Base-by-base conservation (phyloP, 2,797 vertebrate species). In the Alectoris magna region DNA sequence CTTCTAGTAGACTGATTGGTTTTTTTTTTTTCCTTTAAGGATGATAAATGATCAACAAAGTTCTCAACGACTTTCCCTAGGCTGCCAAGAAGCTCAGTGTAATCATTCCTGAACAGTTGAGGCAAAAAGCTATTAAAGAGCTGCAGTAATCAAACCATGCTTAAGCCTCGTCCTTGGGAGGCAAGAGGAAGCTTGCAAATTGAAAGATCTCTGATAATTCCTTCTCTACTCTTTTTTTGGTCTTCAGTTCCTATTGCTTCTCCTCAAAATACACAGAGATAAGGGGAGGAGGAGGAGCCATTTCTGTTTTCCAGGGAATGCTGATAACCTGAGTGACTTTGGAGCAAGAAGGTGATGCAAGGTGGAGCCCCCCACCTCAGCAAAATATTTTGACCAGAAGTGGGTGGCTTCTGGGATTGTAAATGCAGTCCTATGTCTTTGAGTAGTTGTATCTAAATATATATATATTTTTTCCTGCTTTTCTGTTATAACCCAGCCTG, bases 171-270 rank as follows among this genome's bases (percentile, higher is more conserved):
- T 11, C 3, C 1, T 6, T 72, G 78, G 41, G 56, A 82, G 43
- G 68, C 44, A 44, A 58, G 36, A 56, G 48, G 34, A 60, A 43
- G 68, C 48, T 26, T 43, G 18, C 31, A 29, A 41, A 22, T 10
- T 14, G 10, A 36, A 79, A 68, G 60, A 23, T 18, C 3, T 53
- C 2, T 0, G 0, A 0, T 21, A 43, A 15, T 5, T 81, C 51
- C 16, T 10, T 83, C 38, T 13, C 17, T 2, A 3, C 0, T 1
- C 3, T 36, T 17, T 55, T 55, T 74, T 56, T 75, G 19, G 10
- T 72, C 27, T 69, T 21, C 41, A 43, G 3, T 66, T 91, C 66
- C 68, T 91, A 17, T 9, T 56, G 36, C 26, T 26, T 55, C n/a
- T 48, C 34, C 44, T 71, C 39, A 43, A 72, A 77, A 72, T 29